These are phyloP conservation scores for Drosophila sucinea DNA, from an alignment of 1,140 invertebrate genomes.

Conservation along the genomic window DNA sequence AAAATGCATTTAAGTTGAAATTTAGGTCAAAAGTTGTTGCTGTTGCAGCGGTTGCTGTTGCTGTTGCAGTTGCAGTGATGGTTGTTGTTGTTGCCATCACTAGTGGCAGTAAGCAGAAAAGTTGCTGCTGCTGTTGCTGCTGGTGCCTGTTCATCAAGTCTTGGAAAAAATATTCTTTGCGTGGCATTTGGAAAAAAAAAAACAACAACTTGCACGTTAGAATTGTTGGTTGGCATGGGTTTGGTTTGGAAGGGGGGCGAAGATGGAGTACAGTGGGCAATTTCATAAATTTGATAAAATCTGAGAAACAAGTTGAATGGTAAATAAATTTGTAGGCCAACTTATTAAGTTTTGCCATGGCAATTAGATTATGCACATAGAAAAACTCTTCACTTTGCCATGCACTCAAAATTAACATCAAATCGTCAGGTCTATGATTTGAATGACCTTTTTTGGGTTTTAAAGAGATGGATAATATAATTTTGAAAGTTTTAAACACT, in stretches of 20 bases:
- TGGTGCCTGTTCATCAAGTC: constrained; percentile 71
- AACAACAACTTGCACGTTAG: constrained; percentile 62
- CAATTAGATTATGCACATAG: no score
- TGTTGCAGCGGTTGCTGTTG: constrained; percentile 36
- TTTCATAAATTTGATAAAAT: no score
- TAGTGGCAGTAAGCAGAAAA: constrained; percentile 14
- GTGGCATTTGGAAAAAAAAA: constrained; percentile 66
- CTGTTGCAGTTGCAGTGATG: constrained; percentile 37
- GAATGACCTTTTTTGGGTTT: no score
- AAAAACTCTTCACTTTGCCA: no score
- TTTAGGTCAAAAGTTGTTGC: constrained; percentile 78
- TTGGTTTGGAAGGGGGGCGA: constrained; percentile 24
- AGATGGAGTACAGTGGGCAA: background rate
- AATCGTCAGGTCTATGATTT: no score
- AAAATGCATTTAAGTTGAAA: constrained; percentile 81
- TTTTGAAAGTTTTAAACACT: no score
- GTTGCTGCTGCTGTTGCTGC: constrained; percentile 43
- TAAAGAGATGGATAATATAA: no score
- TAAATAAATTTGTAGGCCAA: no score
- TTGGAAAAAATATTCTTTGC: constrained; percentile 69
- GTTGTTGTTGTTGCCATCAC: constrained; percentile 18
- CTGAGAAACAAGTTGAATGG: no score
- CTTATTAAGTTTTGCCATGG: no score
- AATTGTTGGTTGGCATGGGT: constrained; percentile 48
- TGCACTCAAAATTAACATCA: no score